Conservation (phyloP, 2,113 vertebrate genomes). For the Bos javanicus region DNA sequence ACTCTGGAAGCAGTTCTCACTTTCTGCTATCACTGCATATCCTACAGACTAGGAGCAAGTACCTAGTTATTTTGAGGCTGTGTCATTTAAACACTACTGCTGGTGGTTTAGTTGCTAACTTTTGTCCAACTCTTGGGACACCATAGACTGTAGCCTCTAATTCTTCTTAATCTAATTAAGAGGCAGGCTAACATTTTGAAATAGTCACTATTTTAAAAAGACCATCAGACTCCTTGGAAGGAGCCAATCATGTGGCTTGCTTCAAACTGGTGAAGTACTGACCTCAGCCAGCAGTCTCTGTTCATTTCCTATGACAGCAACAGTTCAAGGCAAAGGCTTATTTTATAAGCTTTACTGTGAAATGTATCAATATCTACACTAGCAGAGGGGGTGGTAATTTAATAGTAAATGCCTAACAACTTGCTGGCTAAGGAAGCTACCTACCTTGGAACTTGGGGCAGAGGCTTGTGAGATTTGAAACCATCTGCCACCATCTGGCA, state of each 20-base stretch:
- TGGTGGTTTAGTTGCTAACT: background rate
- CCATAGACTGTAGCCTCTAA: background rate
- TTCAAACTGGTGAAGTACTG: background rate
- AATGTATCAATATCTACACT: background rate
- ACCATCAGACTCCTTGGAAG: background rate
- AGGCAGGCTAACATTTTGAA: background rate
- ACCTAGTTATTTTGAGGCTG: background rate
- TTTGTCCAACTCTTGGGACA: background rate
- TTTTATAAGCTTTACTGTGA: background rate
- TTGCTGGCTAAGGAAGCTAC: background rate
- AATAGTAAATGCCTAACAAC: background rate
- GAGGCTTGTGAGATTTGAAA: background rate
- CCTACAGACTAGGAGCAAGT: background rate
- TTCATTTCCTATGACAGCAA: background rate
- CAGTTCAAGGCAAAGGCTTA: background rate
- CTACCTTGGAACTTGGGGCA: background rate
- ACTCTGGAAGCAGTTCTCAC: constrained; percentile 13
- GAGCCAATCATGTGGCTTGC: background rate
- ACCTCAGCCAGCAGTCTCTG: background rate
- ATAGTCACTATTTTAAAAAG: background rate
- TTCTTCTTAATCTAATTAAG: background rate
- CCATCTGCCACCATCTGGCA: background rate
- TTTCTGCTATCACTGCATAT: background rate
- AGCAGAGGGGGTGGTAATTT: background rate
- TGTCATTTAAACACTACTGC: background rate